Evolutionary conservation across 2,797 vertebrate genomes (phyloP).

Genomic region (Peromyscus attwateri): DNA sequence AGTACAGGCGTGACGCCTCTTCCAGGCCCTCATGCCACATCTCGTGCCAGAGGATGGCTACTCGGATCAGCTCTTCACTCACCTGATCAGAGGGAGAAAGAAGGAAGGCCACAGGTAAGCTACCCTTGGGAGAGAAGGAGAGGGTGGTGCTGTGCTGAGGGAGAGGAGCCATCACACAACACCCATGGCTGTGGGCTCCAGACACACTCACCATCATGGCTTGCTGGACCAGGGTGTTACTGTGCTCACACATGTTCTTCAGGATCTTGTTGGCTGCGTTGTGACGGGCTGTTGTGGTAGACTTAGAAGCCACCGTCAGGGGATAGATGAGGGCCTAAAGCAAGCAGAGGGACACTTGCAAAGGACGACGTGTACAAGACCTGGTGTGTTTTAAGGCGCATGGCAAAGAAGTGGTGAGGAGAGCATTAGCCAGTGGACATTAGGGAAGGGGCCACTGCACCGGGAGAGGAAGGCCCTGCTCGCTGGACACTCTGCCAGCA

Average conservation of each 20-base stretch:
- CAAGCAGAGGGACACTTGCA: conserved; percentile 42
- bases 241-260: conserved; percentile 99
- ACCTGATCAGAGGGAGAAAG: conserved; percentile 88
- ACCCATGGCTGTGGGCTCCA: background rate
- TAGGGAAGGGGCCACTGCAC: background rate
- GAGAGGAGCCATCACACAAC: rapidly evolving
- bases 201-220: conserved; percentile 97
- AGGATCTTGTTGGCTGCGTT: conserved; percentile 99
- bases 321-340: conserved; percentile 98
- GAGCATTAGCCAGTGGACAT: background rate
- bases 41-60: conserved; percentile 99
- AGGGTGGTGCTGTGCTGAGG: background rate
- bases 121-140: background rate
- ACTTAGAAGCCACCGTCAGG: conserved; percentile 98
- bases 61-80: conserved; percentile 98
- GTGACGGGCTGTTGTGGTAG: conserved; percentile 98
- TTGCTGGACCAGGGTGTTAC: conserved; percentile 98
- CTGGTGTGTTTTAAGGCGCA: background rate
- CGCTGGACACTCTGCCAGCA: background rate
- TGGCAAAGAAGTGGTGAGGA: background rate
- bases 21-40: conserved; percentile 99
- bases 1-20: conserved; percentile 98
- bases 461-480: background rate
- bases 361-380: background rate
- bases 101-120: background rate